Base-by-base conservation (phyloP, 2,113 vertebrate genomes). In the Ardeotis arabs region DNA sequence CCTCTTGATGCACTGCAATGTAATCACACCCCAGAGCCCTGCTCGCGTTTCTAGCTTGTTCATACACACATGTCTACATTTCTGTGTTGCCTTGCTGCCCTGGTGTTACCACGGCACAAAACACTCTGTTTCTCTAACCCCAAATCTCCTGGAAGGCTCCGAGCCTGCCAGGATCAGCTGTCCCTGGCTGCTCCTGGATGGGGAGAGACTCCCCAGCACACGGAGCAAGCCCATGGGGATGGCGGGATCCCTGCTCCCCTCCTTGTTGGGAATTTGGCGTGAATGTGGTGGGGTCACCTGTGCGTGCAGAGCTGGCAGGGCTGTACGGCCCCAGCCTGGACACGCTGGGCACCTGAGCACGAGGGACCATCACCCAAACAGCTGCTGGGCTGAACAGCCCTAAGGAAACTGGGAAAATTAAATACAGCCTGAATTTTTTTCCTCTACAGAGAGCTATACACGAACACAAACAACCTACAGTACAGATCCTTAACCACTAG, bases 191-290 rank as follows among this genome's bases (percentile, higher is more conserved):
- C 50, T 70, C 45, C 39, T 22, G n/a, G 6, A 3, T 33, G 23
- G 15, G 50, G 31, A 55, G 24, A 55, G 17, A 12, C 10, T 25
- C 33, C 17, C 16, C 33, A 21, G 14, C 50, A 8, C 31, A 11
- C 0, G 5, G 72, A 58, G 16, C 0, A 3, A 63, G 16, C 12
- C 4, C 0, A 0, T 11, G 49, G n/a, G 49, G 23, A 85, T 29
- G 22, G 12, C 20, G 16, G 15, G 53, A 3, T 29, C 27, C 9
- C 52, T 22, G 33, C 56, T 66, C 8, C 28, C 6, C 35, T 82
- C 35, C 70, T 23, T 52, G 39, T 24, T 79, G 72, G n/a, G 8
- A 41, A 50, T 8, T 3, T 7, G 2, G 37, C 0, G 1, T 9
- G 41, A 67, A 7, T 24, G 7, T 1, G n/a, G 41, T 29, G 7